Percentiles rank a stretch among this genome's conserved stretches.
Conservation (phyloP, 2,113 vertebrate genomes). For the Amphiprion percula region DNA sequence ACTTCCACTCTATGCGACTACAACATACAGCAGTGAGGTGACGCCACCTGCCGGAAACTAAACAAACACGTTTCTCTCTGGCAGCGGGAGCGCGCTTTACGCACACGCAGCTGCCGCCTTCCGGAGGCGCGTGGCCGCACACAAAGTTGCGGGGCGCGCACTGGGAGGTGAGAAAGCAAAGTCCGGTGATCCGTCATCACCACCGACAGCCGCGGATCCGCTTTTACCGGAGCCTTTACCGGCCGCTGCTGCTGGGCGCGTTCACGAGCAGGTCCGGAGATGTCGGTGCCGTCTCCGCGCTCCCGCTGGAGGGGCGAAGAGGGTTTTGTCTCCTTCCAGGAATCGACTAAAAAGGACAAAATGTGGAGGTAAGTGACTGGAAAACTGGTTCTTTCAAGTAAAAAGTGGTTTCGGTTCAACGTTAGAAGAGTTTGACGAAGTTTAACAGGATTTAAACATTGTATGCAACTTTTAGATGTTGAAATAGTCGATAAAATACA, state of each 20-base stretch:
- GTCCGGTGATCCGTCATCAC: conserved; percentile 12
- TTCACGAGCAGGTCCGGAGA: conserved; percentile 68
- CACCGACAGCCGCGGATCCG: background rate
- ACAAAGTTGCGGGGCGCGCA: too few species aligned
- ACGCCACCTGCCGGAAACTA: conserved; percentile 57
- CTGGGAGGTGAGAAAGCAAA: background rate
- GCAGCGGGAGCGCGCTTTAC: conserved; percentile 24
- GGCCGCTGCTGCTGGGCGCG: conserved; percentile 61
- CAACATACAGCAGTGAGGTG: background rate
- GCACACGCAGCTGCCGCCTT: background rate
- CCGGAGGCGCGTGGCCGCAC: background rate
- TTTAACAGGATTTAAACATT: background rate
- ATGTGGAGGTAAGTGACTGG: conserved; percentile 71
- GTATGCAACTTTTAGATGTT: background rate
- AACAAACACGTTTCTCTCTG: background rate
- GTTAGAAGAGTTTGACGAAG: background rate
- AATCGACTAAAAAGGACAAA: conserved; percentile 52
- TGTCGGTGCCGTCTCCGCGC: conserved; percentile 77
- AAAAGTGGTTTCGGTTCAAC: background rate
- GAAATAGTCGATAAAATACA: background rate
- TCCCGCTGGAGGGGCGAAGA: conserved; percentile 20
- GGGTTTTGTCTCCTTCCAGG: conserved; percentile 11
- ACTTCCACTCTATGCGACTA: background rate
- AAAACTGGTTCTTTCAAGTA: background rate
- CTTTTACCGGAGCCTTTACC: conserved; percentile 7